Base-by-base conservation (phyloP, 2,797 vertebrate genomes). In the Poecilia picta region DNA sequence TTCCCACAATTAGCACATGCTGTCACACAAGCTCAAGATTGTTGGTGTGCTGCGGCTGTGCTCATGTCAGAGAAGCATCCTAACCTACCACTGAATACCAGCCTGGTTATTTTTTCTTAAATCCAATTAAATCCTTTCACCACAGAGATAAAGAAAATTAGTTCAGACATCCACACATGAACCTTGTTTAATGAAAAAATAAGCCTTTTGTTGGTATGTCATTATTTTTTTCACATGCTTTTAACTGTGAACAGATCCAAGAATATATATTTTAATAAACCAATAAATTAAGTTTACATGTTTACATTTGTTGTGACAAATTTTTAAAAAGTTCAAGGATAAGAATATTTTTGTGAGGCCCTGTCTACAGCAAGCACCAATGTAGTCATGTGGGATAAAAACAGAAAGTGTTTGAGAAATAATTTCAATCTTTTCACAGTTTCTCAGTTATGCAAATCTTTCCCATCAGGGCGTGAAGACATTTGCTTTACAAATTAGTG, bases 401-500 rank as follows among this genome's bases (percentile, higher is more conserved):
- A 51, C 49, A 23, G 20, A 25, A 45, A n/a, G 25, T 8, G 6
- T 71, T 71, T 16, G 68, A 71, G 25, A 46, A 72, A 45, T 46
- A 28, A 70, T 70, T 70, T 68, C 11, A 43, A 43, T 5, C 11
- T 43, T 11, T 70, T 70, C 10, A 43, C 6, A 43, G 20, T 68
- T 25, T 41, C 23, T 41, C 36, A 41, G 39, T n/a, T 43, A 70
- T 70, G 66, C 23, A 43, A 70, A 43, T 43, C 12, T 70, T n/a
- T 41, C 4, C 23, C 39, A 70, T 25, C 23, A 43, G 39, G 5
- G 23, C 11, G 2, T 43, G 15, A 72, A 46, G 6, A 28, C 25
- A 46, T 72, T 72, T 46, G 68, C n/a, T 72, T 72, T 28, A 72
- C 41, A 72, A 72, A 46, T 72, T 45, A 45, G 41, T 8, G 6